These are phyloP conservation scores for Osedax fenrisi DNA, from an alignment of 2,888 invertebrate species.

Conservation along the genomic window DNA sequence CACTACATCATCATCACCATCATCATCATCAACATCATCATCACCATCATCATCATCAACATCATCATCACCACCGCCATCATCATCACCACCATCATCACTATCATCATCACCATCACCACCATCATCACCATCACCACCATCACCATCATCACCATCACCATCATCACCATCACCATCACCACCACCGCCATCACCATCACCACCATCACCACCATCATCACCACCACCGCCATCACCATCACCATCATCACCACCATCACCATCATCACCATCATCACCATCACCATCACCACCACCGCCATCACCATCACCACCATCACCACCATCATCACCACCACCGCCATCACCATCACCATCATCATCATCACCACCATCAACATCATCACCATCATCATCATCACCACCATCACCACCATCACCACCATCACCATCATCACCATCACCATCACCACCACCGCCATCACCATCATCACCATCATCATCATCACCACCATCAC, in stretches of 20 bases:
- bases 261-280: neutral
- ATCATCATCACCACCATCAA: constrained; percentile 12
- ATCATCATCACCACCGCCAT: no score
- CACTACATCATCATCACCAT: no score
- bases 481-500: neutral
- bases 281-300: neutral
- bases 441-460: no score
- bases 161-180: no score
- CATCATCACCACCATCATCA: no score
- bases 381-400: constrained; percentile 3
- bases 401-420: neutral
- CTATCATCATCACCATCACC: no score
- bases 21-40: no score
- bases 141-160: no score
- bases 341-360: neutral
- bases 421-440: neutral
- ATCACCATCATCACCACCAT: neutral
- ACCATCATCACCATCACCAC: no score
- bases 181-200: no score
- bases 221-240: neutral
- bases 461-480: neutral
- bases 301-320: neutral
- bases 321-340: neutral
- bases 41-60: no score
- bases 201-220: no score